Base-by-base conservation (phyloP, 2,888 invertebrate genomes). In the Aphidoletes aphidimyza region DNA sequence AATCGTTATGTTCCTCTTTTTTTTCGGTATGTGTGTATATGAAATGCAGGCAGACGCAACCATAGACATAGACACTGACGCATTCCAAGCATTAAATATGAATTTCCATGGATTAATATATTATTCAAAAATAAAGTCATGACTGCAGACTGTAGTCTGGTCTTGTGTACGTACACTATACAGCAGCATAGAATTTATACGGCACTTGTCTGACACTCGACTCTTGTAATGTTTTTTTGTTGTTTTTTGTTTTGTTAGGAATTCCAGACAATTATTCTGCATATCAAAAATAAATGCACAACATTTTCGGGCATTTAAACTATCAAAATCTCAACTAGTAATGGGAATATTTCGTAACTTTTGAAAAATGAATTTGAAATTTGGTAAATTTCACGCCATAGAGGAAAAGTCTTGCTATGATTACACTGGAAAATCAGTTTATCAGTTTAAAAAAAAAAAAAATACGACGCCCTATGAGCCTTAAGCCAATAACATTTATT, bases 151-250 rank as follows among this genome's bases (percentile, higher is more conserved):
- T 69, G 22, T 11, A 54, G 54, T 54, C 22, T 54, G 26, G 26
- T 54, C 54, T 54, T 69, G 17, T 69, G 42, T 42, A 42, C 30
- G 2, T 69, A 34, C 6, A 30, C 22, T n/a, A 6, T 22, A 14
- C 22, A 54, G 54, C 22, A 22, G 22, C n/a, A n/a, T n/a, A n/a
- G n/a, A n/a, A n/a, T 54, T 54, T 69, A 69, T 69, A 69, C n/a
- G 17, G 34, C n/a, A 69, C 69, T 54, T 54, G 54, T 54, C 54
- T 69, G 69, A 30, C 69, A 69, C 30, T 69, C 54, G 54, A 54
- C 22, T n/a, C n/a, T 6, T 54, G 54, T 22, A 54, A 39, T 8
- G 11, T 11, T 5, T 39, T 39, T 39, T 54, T 54, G 54, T 22
- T 22, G 54, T 54, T 22, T n/a, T 22, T 22, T 9, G 22, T 54